These are phyloP conservation scores for Fratercula arctica DNA, from an alignment of 2,797 vertebrate genomes.

Conservation along the genomic window DNA sequence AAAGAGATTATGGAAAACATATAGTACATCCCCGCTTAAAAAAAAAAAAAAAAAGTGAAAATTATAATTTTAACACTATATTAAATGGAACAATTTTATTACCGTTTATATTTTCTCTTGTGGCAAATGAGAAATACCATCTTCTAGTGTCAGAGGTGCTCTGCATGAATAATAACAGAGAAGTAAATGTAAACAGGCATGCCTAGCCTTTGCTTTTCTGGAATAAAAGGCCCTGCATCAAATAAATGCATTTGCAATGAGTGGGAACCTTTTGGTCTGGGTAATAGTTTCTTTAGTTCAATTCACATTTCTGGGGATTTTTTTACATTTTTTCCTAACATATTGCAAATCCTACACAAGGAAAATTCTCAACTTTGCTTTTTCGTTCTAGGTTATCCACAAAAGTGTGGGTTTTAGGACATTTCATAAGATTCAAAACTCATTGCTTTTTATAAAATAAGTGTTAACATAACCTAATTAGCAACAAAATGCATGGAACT, in stretches of 20 bases:
- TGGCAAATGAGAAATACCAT: neutral
- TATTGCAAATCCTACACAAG: neutral
- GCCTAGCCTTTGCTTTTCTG: constrained; percentile 3
- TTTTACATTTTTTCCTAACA: neutral
- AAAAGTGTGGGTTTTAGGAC: accelerated
- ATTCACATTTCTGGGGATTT: neutral
- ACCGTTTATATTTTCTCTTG: neutral
- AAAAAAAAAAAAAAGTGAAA: neutral
- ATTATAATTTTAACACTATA: neutral
- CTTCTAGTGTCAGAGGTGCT: neutral
- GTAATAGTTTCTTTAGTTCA: neutral
- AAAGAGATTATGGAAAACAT: neutral
- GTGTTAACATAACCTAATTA: neutral
- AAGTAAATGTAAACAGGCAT: constrained; percentile 1
- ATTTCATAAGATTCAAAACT: neutral
- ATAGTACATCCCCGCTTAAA: accelerated
- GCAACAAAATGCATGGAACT: neutral
- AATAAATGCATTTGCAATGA: constrained; percentile 5
- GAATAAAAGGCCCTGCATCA: neutral
- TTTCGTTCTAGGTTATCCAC: neutral
- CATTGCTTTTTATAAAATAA: neutral
- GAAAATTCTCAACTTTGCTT: neutral
- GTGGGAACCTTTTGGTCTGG: constrained; percentile 7
- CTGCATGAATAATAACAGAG: neutral
- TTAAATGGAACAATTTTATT: neutral